Evolutionary conservation across 1,140 invertebrate genomes (phyloP).

Genomic region (Helicorthomorpha holstii): DNA sequence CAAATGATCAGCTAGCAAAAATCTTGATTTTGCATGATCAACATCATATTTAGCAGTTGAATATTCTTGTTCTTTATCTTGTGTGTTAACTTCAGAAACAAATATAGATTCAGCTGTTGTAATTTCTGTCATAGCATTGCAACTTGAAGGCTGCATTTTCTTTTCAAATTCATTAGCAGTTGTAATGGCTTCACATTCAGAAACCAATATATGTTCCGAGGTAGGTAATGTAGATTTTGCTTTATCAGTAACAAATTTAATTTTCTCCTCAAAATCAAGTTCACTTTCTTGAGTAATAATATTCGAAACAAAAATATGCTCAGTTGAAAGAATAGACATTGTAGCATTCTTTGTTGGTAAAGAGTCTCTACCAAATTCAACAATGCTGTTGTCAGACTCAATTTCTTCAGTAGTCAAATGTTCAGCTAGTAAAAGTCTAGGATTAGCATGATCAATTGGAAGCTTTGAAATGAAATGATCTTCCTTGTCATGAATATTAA

Average conservation of each 20-base stretch:
- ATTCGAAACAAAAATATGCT: slow-evolving; percentile 12
- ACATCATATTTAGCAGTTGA: background rate
- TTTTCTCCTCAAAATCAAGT: background rate
- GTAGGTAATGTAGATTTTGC: background rate
- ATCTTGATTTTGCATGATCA: background rate
- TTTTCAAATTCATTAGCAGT: background rate
- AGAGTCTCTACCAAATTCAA: slow-evolving; percentile 6
- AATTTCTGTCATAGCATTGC: background rate
- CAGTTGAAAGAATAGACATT: background rate
- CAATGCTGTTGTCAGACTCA: slow-evolving; percentile 7
- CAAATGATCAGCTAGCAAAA: background rate
- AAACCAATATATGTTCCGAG: background rate
- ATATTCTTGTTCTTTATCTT: background rate
- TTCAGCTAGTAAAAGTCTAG: background rate
- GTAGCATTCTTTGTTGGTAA: background rate
- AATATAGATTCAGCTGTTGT: background rate
- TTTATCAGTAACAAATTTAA: background rate
- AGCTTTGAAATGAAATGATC: background rate
- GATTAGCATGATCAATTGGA: background rate
- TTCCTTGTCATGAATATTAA: background rate
- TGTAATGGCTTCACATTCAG: background rate
- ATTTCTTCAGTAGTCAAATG: background rate
- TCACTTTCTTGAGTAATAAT: slow-evolving; percentile 1
- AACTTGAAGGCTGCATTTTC: background rate
- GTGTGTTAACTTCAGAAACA: background rate